Evolutionary conservation across 2,888 invertebrate species (phyloP).

Genomic region (Oscheius myriophilus): DNA sequence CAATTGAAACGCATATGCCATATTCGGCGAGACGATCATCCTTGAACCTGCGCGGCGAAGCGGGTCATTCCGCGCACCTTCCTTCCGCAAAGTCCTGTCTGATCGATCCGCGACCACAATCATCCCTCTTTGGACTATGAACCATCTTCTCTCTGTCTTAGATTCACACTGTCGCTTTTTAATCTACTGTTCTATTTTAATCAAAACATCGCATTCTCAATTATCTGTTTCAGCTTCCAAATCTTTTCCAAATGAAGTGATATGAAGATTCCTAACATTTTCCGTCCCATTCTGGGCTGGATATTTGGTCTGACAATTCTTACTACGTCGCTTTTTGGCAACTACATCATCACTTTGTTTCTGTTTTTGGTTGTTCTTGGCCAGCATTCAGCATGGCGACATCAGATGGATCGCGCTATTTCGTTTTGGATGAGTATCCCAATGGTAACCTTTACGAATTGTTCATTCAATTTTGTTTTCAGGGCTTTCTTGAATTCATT

Average conservation of each 20-base stretch:
- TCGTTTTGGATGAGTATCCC: constrained; percentile 70
- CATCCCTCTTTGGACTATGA: no score
- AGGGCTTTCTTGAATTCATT: constrained; percentile 67
- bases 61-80: constrained; percentile 17
- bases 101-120: no score
- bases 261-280: constrained; percentile 14
- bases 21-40: constrained; percentile 7
- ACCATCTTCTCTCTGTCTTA: no score
- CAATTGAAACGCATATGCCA: no score
- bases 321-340: constrained; percentile 59
- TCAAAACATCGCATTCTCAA: no score
- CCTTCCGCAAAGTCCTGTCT: no score
- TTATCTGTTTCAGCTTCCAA: no score
- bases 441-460: constrained; percentile 52
- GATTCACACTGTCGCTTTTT: no score
- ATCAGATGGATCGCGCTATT: constrained; percentile 67
- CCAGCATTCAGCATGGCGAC: constrained; percentile 58
- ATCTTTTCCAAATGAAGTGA: not conserved
- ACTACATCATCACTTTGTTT: constrained; percentile 67
- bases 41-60: constrained; percentile 24
- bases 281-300: constrained; percentile 58
- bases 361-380: constrained; percentile 58
- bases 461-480: constrained; percentile 29
- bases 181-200: no score
- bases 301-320: constrained; percentile 56